Evolutionary conservation across 1,140 invertebrate species (phyloP), one percentile per base, ranked within the genome.

Genomic region (Hycleus phaleratus): DNA sequence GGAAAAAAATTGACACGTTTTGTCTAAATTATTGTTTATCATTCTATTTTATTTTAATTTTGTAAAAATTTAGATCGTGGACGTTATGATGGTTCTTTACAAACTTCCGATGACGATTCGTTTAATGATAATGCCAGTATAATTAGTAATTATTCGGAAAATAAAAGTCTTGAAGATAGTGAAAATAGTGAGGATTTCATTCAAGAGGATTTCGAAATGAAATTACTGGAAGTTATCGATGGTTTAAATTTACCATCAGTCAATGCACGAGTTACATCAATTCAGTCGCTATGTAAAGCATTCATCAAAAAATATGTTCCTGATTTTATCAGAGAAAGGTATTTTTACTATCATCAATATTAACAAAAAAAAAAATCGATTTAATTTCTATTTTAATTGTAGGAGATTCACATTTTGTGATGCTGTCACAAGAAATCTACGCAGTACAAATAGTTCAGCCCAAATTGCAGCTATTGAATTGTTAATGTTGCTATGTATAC

Each of bases 121-220:
- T 85, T 82, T 2, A 45, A 80, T 68, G 86, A 88, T 61, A 87
- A 87, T 74, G 81, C 77, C 2, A 88, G 85, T 63, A 77, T 86
- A 6, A 79, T 79, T 59, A 86, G 85, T 63, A 79, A 79, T 46
- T 73, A 79, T 42, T 87, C 86, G 0, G 86, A 88, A 59, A 79
- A 75, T 53, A 76, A 77, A 25, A 76, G 81, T 42, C 66, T 79
- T n/a, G 84, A 85, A 24, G 85, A 86, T 9, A 76, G 74, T 7
- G 68, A 71, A 9, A 79, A 80, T 49, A 75, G 77, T 40, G 82
- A 82, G 46, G 82, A 85, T 52, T 69, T 81, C 8, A 74, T 78
- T 48, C 79, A 79, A 59, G 93, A 96, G 69, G 82, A 86, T 42
- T 87, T 93, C 67, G 93, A 97, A 74, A 92, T 95, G 49, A 93